A percentile compares a stretch with the other conserved stretches of the same genome.
Evolutionary conservation across 2,888 invertebrate species (phyloP).

Genomic region (Drosophila cognata): DNA sequence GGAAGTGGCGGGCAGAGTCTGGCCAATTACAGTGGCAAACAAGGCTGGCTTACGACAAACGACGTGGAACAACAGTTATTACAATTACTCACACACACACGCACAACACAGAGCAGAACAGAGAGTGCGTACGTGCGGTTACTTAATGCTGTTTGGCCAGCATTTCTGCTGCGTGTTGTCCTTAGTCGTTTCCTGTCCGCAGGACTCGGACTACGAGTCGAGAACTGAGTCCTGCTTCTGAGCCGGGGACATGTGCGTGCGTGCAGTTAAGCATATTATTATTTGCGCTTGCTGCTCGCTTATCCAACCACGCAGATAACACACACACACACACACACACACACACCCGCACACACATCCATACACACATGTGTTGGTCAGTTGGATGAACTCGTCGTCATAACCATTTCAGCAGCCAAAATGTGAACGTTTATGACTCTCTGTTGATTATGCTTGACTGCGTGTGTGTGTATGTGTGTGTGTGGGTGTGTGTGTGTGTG

Average conservation of each 20-base stretch:
- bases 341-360: background rate
- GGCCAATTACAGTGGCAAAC: slow-evolving; percentile 75
- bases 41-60: slow-evolving; percentile 51
- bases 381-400: slow-evolving; percentile 57
- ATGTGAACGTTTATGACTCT: slow-evolving; percentile 65
- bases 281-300: slow-evolving; percentile 73
- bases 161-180: slow-evolving; percentile 68
- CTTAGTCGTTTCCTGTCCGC: slow-evolving; percentile 50
- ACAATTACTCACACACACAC: slow-evolving; percentile 58
- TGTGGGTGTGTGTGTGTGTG: background rate
- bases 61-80: slow-evolving; percentile 71
- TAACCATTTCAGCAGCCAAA: slow-evolving; percentile 71
- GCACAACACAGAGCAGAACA: background rate
- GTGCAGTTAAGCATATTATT: slow-evolving; percentile 76
- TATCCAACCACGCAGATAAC: slow-evolving; percentile 43
- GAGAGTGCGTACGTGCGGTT: slow-evolving; percentile 66
- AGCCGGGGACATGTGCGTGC: slow-evolving; percentile 50
- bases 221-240: slow-evolving; percentile 14
- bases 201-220: slow-evolving; percentile 2
- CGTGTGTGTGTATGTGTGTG: no score
- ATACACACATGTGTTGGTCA: slow-evolving; percentile 43
- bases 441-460: slow-evolving; percentile 21
- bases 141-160: slow-evolving; percentile 74
- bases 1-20: slow-evolving; percentile 37
- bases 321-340: slow-evolving; percentile 12